Evolutionary conservation across 2,888 invertebrate species (phyloP).

Genomic region (Octonoba sinensis): DNA sequence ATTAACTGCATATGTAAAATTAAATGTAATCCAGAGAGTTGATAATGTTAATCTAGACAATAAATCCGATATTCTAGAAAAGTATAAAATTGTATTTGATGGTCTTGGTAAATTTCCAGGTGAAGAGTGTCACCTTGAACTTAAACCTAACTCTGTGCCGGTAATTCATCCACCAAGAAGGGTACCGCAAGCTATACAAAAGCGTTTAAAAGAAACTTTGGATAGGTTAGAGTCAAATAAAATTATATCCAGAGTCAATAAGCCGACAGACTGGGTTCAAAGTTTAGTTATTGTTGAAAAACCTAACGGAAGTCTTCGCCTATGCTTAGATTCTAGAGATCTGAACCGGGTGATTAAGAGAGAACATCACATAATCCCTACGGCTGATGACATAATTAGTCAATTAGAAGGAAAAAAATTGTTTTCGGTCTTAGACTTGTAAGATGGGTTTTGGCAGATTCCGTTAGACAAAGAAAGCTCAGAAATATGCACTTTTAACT

Average conservation of each 20-base stretch:
- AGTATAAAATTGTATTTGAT: conserved; percentile 17
- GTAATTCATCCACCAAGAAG: not conserved
- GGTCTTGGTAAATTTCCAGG: conserved; percentile 13
- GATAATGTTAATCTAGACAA: too few relatives aligned
- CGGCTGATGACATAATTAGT: conserved; percentile 17
- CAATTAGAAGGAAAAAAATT: conserved; percentile 1
- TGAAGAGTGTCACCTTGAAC: not conserved
- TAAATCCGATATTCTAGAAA: too few relatives aligned
- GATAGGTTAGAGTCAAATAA: not conserved
- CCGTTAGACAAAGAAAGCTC: conserved; percentile 1
- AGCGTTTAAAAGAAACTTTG: not conserved
- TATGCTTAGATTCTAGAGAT: conserved; percentile 22
- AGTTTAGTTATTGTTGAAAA: conserved; percentile 18
- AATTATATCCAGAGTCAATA: conserved; percentile 20
- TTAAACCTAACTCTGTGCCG: not conserved
- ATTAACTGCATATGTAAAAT: too few relatives aligned
- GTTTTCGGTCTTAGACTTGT: conserved; percentile 6
- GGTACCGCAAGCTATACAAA: not conserved
- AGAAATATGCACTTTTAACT: conserved; percentile 44
- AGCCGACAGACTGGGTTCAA: conserved; percentile 8
- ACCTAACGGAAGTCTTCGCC: not conserved
- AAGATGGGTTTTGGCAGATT: conserved; percentile 19
- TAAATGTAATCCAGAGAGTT: too few relatives aligned
- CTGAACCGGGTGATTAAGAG: conserved; percentile 12
- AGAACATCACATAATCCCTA: conserved; percentile 19